phyloP scores from a whole-genome alignment of 2,888 invertebrate species.

The Drepanosiphum platanoidis region DNA sequence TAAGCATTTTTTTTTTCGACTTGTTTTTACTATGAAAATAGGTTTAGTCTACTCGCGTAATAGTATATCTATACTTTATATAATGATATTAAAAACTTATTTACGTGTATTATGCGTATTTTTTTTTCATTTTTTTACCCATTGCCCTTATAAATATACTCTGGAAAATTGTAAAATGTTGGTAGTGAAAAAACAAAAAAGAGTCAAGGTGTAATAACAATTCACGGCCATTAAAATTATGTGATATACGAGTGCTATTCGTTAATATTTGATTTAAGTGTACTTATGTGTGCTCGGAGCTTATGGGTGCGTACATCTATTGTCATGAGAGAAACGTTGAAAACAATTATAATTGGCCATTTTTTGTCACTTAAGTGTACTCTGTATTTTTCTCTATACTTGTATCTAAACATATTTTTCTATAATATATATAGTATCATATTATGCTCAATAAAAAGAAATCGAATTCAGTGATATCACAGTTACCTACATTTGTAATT shows the following conservation, averaged over 20 bases:
- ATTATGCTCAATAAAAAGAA: neutral
- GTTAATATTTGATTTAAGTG: slow-evolving; percentile 36
- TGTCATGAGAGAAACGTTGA: neutral
- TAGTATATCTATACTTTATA: neutral
- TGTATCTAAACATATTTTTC: neutral
- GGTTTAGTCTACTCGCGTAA: neutral
- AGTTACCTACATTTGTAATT: neutral
- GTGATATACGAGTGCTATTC: neutral
- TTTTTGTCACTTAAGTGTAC: neutral
- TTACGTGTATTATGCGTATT: slow-evolving; percentile 10
- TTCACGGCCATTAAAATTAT: slow-evolving; percentile 26
- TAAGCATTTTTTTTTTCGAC: neutral
- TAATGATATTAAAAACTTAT: neutral
- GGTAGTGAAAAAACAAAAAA: slow-evolving; percentile 1
- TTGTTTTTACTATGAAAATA: neutral
- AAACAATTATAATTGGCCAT: neutral
- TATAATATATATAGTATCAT: neutral
- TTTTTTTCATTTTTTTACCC: too few species aligned
- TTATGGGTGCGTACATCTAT: slow-evolving; percentile 6
- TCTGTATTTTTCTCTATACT: neutral
- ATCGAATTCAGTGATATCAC: neutral
- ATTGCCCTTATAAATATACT: neutral
- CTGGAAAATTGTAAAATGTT: neutral
- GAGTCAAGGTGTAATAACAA: neutral
- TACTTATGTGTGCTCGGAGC: neutral